Evolutionary conservation across 2,888 invertebrate species (phyloP), one percentile per base, ranked within the genome.

Genomic region (Podabrus alpinus): DNA sequence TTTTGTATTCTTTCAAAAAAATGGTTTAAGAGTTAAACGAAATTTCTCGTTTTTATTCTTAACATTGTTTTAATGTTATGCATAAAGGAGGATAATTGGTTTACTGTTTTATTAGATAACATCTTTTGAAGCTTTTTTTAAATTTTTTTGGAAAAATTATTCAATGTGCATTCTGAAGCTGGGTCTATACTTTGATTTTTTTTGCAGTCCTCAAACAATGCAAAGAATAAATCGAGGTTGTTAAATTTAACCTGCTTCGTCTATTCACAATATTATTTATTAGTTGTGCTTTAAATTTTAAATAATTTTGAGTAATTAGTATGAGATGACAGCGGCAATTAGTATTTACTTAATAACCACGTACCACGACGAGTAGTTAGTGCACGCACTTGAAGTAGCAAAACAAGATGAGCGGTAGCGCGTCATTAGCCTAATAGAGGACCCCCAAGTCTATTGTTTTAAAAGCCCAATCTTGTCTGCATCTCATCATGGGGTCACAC

Each of bases 391-490:
- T 62, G 59, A 69, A 75, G 75, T 66, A 71, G 72, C 75, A 70
- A 80, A 74, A 79, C 78, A 79, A 80, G 79, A 78, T 69, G 69
- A 72, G 76, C 72, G 76, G 79, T 80, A 79, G 79, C 79, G 72
- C 78, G 78, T 79, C 78, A 80, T 80, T 80, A 80, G 79, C 73
- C 73, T 80, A 80, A 80, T 79, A 77, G 77, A 77, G 79, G 79
- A 77, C 78, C 77, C 78, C 77, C 73, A 60, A 66, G 74, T 73
- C 78, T 69, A 80, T 80, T 80, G 80, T 80, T 76, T 78, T 66
- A 73, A 68, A 71, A 71, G 69, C 72, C 73, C 74, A 77, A 77
- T 77, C 76, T 77, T 68, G 24, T 21, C 73, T 67, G 64, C 74
- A 74, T 72, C 76, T 77, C 76, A 73, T 73, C 77, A 66, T 17